Percentiles rank a stretch among this genome's conserved stretches.
phyloP scores from a whole-genome alignment of 2,888 invertebrate genomes.

The Drymonia ruficornis region DNA sequence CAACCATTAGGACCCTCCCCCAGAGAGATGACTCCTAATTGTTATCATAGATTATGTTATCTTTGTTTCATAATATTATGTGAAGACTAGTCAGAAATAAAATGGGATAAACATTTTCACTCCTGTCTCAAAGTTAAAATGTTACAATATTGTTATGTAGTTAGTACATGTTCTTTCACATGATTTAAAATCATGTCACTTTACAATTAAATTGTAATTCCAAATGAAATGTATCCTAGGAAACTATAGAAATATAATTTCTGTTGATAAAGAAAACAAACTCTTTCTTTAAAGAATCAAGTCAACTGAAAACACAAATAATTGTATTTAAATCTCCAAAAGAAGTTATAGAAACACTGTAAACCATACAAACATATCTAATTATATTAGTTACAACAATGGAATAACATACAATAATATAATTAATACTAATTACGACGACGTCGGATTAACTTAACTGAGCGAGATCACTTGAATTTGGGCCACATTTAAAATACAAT shows the following conservation, averaged over 20 bases:
- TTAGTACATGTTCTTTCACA: background rate
- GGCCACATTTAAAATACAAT: conserved; percentile 23
- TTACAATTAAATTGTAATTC: conserved; percentile 15
- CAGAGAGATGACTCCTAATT: too few species aligned
- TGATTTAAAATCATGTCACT: conserved; percentile 19
- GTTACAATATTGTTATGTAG: background rate
- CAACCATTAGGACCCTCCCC: too few species aligned
- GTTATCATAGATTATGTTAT: too few species aligned
- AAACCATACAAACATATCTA: conserved; percentile 72
- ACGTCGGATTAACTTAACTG: conserved; percentile 47
- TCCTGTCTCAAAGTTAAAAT: too few species aligned
- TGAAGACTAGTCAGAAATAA: too few species aligned
- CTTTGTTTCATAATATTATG: too few species aligned
- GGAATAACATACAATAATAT: conserved; percentile 42
- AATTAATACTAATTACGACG: conserved; percentile 35
- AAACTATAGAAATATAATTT: conserved; percentile 50
- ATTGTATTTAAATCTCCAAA: conserved; percentile 70
- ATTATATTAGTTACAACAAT: conserved; percentile 70
- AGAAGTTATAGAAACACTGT: conserved; percentile 74
- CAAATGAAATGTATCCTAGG: conserved; percentile 19
- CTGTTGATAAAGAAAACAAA: conserved; percentile 27
- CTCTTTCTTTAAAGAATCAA: conserved; percentile 55
- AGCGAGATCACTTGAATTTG: conserved; percentile 54
- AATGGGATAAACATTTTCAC: too few species aligned
- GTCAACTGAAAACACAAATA: conserved; percentile 52